phyloP scores from a whole-genome alignment of 1,140 invertebrate genomes.

The Pseudobourletiella spinata region DNA sequence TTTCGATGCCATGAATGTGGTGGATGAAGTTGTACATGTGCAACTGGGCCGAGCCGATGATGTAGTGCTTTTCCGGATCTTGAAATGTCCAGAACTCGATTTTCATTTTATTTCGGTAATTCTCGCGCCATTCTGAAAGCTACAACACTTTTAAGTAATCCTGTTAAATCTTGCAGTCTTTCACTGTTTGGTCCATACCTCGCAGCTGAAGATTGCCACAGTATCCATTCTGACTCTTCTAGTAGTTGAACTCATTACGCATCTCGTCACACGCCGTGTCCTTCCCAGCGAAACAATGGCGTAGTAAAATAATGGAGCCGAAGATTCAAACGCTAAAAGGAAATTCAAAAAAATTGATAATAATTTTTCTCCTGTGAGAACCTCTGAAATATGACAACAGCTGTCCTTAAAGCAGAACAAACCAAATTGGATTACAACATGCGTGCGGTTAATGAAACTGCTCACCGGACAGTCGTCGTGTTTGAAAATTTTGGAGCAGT shows the following conservation, averaged over 20 bases:
- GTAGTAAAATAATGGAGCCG: slow-evolving; percentile 13
- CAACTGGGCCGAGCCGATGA: slow-evolving; percentile 15
- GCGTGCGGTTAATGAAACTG: not conserved
- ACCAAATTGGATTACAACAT: no score
- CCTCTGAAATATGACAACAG: no score
- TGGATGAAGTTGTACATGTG: slow-evolving; percentile 20
- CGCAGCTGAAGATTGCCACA: slow-evolving; percentile 3
- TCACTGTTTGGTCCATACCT: slow-evolving; percentile 12
- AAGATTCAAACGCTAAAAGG: not conserved
- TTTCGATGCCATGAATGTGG: slow-evolving; percentile 16
- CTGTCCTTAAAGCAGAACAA: no score
- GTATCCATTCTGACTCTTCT: slow-evolving; percentile 16
- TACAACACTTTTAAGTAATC: no score
- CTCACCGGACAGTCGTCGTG: not conserved
- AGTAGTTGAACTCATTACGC: not conserved
- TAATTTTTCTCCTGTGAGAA: no score
- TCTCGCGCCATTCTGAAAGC: slow-evolving; percentile 18
- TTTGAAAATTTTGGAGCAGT: not conserved
- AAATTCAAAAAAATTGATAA: not conserved
- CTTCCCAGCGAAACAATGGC: slow-evolving; percentile 2
- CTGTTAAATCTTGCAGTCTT: no score
- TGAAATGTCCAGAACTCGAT: slow-evolving; percentile 29
- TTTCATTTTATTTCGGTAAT: not conserved
- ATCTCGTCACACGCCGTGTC: not conserved
- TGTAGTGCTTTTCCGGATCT: slow-evolving; percentile 25